phyloP scores from a whole-genome alignment of 2,797 vertebrate species.

The Ammospiza maritima region DNA sequence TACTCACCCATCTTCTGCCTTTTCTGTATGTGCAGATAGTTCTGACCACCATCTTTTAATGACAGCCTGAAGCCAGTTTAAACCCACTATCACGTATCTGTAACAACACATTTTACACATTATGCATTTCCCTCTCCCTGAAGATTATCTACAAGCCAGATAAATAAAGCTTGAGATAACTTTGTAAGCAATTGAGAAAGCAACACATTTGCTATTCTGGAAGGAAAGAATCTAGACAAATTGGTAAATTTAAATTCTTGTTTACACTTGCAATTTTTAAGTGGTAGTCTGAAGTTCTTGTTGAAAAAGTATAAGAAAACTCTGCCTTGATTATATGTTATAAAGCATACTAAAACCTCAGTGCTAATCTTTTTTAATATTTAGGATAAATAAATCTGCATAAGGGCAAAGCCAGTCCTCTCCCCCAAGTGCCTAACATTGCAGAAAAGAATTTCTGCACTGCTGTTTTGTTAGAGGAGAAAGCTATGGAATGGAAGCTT shows the following conservation, averaged over 20 bases:
- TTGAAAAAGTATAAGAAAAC: not conserved
- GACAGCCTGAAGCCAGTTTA: conserved; percentile 91
- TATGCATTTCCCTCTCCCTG: not conserved
- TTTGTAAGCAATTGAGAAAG: not conserved
- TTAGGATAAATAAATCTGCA: not conserved
- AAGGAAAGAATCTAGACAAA: not conserved
- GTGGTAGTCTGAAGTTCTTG: not conserved
- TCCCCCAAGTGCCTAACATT: not conserved
- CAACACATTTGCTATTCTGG: not conserved
- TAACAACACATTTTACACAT: conserved; percentile 43
- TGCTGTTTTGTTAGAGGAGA: not conserved
- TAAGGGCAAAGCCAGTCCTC: not conserved
- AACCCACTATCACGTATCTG: conserved; percentile 89
- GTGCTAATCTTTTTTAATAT: not conserved
- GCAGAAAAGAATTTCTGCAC: not conserved
- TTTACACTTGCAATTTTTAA: not conserved
- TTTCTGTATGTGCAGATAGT: conserved; percentile 81
- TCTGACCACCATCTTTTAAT: conserved; percentile 91
- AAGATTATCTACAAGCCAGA: not conserved
- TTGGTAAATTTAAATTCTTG: not conserved
- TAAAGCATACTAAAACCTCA: not conserved
- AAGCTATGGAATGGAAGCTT: not conserved
- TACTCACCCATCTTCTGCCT: conserved; percentile 85
- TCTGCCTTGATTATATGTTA: not conserved
- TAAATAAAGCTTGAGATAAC: not conserved